Evolutionary conservation across 2,113 vertebrate genomes (phyloP).

Genomic region (Takifugu bimaculatus): DNA sequence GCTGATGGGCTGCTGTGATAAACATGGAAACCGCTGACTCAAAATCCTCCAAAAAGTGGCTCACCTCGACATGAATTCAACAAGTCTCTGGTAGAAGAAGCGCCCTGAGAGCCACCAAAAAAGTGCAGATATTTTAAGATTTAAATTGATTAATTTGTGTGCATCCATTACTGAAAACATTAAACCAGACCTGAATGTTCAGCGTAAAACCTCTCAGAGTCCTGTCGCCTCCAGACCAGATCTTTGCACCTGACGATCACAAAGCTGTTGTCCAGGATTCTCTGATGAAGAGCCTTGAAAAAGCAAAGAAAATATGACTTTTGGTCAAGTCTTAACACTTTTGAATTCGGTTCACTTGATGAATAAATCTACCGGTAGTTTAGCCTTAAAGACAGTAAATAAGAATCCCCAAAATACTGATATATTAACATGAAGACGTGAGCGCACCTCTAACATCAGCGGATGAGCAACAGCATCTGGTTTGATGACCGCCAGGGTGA

Average conservation of each 20-base stretch:
- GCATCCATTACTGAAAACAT: not conserved
- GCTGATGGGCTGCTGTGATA: too few relatives aligned
- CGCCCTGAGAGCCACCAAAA: constrained; percentile 67
- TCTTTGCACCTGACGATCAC: constrained; percentile 81
- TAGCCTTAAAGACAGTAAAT: too few relatives aligned
- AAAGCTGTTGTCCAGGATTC: constrained; percentile 83
- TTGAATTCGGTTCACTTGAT: too few relatives aligned
- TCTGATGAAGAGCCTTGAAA: constrained; percentile 84
- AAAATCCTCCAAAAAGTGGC: not conserved
- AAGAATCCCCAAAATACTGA: not conserved
- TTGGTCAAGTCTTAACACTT: not conserved
- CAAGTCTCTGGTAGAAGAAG: constrained; percentile 95
- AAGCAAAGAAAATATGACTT: not conserved
- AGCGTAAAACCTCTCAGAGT: constrained; percentile 85
- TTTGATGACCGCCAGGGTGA: constrained; percentile 90
- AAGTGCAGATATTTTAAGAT: not conserved
- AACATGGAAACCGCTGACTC: too few relatives aligned
- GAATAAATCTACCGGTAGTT: too few relatives aligned
- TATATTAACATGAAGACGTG: not conserved
- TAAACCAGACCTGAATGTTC: constrained; percentile 83
- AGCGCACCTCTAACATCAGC: constrained; percentile 80
- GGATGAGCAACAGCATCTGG: constrained; percentile 90
- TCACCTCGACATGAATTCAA: constrained; percentile 97
- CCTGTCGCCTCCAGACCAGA: constrained; percentile 77
- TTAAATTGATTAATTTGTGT: not conserved